Evolutionary conservation across 2,797 vertebrate species (phyloP), one percentile per base, ranked within the genome.

Genomic region (Champsocephalus esox): DNA sequence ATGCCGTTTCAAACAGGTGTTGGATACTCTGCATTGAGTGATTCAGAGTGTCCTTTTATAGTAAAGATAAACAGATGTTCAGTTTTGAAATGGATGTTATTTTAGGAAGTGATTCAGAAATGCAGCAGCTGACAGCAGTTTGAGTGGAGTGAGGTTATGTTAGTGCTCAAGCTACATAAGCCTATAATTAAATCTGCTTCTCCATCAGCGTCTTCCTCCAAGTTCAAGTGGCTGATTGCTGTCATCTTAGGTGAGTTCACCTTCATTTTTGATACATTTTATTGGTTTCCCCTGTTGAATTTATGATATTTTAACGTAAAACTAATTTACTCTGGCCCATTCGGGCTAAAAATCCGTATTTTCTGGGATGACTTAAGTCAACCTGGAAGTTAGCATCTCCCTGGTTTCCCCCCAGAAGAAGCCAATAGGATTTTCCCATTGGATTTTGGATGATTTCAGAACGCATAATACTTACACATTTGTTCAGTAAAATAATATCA

Each of bases 191-290:
- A 67, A 61, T 79, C 14, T 81, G 28, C 74, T 78, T 55, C 57
- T 81, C 51, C 41, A 24, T 83, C 61, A 91, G 92, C 58, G 34
- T 51, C 85, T 66, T 78, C 80, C 24, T 81, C 84, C 57, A 92
- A 73, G 72, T 83, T 87, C 54, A 85, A 84, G 68, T 88, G 86
- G 90, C 28, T 92, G 9, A 12, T 54, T 56, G 75, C 72, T 10
- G 9, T 87, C 54, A 51, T 87, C 50, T 75, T 85, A 81, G 88
- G 90, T 93, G 65, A 54, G 85, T 73, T 63, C 41, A 49, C n/a
- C 41, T 24, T 61, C 0, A 21, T 50, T 57, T 49, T 59, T 46
- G 5, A 24, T 32, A 17, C 8, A 28, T 21, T 55, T 28, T 28
- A 3, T 28, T 28, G 3, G 61, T 71, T 60, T 0, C 65, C 19